Evolutionary conservation across 1,140 invertebrate genomes (phyloP).

Genomic region (Watersipora subatra): DNA sequence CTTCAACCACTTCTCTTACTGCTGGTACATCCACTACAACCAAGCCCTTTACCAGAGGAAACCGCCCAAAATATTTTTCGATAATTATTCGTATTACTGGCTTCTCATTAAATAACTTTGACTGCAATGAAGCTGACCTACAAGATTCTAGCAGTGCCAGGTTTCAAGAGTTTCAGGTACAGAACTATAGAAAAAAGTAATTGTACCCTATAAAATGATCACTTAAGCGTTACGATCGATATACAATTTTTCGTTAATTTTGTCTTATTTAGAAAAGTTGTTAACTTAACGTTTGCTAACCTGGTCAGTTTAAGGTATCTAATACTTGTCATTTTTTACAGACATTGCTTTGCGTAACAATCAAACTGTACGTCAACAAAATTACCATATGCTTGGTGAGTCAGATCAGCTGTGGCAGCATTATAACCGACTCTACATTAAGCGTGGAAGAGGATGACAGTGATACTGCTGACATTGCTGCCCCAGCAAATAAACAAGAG

Average conservation of each 20-base stretch:
- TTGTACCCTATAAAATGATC: background rate
- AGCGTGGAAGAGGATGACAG: background rate
- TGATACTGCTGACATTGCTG: background rate
- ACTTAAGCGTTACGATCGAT: background rate
- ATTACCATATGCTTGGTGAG: background rate
- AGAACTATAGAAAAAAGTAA: background rate
- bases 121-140: background rate
- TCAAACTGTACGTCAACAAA: background rate
- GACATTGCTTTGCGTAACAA: background rate
- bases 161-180: background rate
- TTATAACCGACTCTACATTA: background rate
- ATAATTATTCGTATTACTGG: background rate
- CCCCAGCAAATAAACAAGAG: background rate
- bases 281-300: background rate
- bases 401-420: background rate
- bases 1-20: background rate
- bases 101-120: background rate
- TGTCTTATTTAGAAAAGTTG: background rate
- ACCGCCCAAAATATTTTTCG: background rate
- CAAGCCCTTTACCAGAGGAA: background rate
- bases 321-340: background rate
- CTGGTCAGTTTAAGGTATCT: no score
- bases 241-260: background rate
- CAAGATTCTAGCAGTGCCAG: background rate
- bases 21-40: background rate